Evolutionary conservation across 2,797 vertebrate species (phyloP).

Genomic region (Sebastes oblongus): DNA sequence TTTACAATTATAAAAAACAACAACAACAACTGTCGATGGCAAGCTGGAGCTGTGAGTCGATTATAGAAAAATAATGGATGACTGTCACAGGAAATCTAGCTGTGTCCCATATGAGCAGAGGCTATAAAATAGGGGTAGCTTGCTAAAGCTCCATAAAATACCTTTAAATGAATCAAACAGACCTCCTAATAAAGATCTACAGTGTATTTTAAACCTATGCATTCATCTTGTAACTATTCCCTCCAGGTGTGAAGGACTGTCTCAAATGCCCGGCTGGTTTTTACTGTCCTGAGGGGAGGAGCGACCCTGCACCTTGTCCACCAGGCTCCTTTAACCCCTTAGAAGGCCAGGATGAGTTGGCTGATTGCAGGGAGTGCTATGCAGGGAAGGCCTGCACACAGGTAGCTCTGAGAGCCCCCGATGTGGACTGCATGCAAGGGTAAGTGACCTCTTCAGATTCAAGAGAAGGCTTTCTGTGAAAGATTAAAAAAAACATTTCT

Average conservation of each 20-base stretch:
- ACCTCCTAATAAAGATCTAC: not conserved
- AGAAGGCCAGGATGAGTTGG: conserved; percentile 84
- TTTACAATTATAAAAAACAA: conserved; percentile 9
- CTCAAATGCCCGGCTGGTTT: conserved; percentile 87
- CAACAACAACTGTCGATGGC: not conserved
- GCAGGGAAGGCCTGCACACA: conserved; percentile 89
- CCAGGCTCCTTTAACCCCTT: conserved; percentile 85
- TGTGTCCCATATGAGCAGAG: not conserved
- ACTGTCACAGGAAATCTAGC: not conserved
- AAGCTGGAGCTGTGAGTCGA: conserved; percentile 12
- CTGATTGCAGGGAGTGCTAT: conserved; percentile 84
- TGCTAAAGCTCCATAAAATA: not conserved
- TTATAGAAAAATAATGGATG: conserved; percentile 8
- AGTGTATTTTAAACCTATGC: not conserved
- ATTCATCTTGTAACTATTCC: not conserved
- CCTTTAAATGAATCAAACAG: not conserved
- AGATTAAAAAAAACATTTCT: not conserved
- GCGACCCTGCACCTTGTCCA: conserved; percentile 83
- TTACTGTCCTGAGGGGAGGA: conserved; percentile 85
- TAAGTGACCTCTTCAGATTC: conserved; percentile 47
- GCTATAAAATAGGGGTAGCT: not conserved
- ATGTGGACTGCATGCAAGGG: conserved; percentile 86
- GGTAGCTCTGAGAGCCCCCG: conserved; percentile 84
- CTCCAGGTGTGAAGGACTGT: conserved; percentile 83
- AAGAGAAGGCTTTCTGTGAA: not conserved